A percentile compares a stretch with the other conserved stretches of the same genome.
Evolutionary conservation across 2,797 vertebrate genomes (phyloP).

Genomic region (Xenopus petersii): DNA sequence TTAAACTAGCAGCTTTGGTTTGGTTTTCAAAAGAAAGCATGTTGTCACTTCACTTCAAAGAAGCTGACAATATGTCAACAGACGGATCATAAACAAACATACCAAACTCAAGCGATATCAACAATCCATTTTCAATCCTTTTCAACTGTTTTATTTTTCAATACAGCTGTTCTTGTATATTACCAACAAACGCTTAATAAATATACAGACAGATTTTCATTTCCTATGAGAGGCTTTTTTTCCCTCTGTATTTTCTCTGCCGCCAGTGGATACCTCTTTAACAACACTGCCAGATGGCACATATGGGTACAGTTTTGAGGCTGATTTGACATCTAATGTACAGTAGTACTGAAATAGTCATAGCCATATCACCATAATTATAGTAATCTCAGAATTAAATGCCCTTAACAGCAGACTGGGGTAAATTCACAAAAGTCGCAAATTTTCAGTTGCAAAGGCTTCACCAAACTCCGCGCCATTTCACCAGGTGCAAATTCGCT

Average conservation of each 20-base stretch:
- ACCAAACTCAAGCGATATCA: neutral
- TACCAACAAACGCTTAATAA: neutral
- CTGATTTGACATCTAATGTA: neutral
- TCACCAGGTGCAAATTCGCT: no score
- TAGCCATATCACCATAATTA: neutral
- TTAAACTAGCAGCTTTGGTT: neutral
- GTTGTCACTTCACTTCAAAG: neutral
- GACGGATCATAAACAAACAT: constrained; percentile 3
- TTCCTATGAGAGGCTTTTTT: neutral
- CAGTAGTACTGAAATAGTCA: neutral
- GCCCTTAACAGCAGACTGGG: no score
- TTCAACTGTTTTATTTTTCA: constrained; percentile 5
- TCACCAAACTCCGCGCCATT: no score
- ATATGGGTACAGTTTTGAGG: no score
- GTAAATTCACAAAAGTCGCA: no score
- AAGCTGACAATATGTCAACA: neutral
- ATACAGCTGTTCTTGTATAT: neutral
- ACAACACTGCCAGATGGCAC: neutral
- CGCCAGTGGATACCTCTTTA: neutral
- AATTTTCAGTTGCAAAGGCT: no score
- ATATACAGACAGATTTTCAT: neutral
- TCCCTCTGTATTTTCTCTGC: neutral
- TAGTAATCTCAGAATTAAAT: no score
- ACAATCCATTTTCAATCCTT: neutral
- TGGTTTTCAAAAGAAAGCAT: neutral